Base-by-base conservation (phyloP, 1,140 invertebrate genomes). In the Caenorhabditis brenneri region DNA sequence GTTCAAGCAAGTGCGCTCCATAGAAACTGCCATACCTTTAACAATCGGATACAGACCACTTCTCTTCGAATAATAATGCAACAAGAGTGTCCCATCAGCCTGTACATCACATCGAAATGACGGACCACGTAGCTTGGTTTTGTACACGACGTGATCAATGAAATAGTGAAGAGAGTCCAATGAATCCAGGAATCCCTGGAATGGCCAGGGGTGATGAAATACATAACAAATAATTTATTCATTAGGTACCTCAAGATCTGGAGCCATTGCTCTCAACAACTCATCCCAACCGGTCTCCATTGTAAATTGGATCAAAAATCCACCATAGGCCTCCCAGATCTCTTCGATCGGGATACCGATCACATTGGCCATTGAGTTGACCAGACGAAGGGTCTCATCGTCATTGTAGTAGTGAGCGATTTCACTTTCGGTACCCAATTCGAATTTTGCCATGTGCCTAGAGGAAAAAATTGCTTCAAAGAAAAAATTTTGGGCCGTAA, bases 31-130 rank as follows among this genome's bases (percentile, higher is more conserved):
- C 39, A 0, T 49, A 91, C 91, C 91, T 86, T 91, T 90, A 15
- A 92, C 92, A 83, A 92, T 91, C 15, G 91, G 91, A 85, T 92
- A 91, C 3, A 92, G 85, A 0, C 91, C 91, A 12, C 84, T 87
- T 22, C 92, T 79, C 36, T 87, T 88, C 9, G 91, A 92, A 84
- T 92, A 92, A 81, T 92, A 92, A 86, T 92, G 92, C 6, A 92
- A 82, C 16, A 88, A 82, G 31, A 92, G 83, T 12, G 87, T 87
- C 9, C 91, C 91, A 84, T 92, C 90, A 10, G 85, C 74, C 29
- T 89, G 88, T 15, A 86, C 82, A 55, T 92, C 92, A 86, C 91
- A 92, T 55, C 92, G 91, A 79, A 91, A 91, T 29, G 89, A 88
- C 1, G 89, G 90, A 7, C 89, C 89, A 82, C 90, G 88, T 7